Conservation (phyloP, 2,113 vertebrate genomes). For the Onychostoma macrolepis region DNA sequence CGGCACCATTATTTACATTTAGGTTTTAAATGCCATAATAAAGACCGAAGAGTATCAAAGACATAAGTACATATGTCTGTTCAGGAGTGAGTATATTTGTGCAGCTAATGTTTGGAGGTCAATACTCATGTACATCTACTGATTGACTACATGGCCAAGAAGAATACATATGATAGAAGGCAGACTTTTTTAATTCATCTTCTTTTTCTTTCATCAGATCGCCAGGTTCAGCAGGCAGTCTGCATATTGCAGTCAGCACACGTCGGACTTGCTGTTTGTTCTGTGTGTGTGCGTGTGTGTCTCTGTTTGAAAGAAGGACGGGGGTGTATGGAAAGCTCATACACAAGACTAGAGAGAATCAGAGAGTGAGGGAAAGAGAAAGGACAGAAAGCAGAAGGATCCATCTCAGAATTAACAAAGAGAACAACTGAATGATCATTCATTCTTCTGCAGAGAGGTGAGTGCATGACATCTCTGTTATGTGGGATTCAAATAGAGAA, state of each 20-base stretch:
- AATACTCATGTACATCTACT: background rate
- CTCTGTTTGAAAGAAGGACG: conserved; percentile 12
- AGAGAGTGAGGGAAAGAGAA: conserved; percentile 34
- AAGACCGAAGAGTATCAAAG: background rate
- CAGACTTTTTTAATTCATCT: background rate
- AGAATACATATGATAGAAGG: background rate
- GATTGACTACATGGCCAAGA: background rate
- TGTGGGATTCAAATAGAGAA: background rate
- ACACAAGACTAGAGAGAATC: conserved; percentile 33
- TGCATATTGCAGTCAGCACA: conserved; percentile 32
- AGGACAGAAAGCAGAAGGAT: conserved; percentile 28
- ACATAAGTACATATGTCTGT: background rate
- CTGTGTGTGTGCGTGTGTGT: conserved; percentile 24
- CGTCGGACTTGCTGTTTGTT: conserved; percentile 26
- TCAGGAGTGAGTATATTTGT: background rate
- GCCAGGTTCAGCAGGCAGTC: conserved; percentile 9
- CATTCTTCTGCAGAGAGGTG: conserved; percentile 10
- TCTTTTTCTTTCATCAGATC: background rate
- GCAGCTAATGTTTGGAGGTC: background rate
- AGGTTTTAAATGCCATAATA: background rate
- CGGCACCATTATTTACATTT: background rate
- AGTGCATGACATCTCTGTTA: conserved; percentile 4
- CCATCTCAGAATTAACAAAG: background rate
- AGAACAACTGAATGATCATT: conserved; percentile 5
- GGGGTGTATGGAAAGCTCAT: conserved; percentile 20